These are phyloP conservation scores for Toxotes chatareus DNA, from an alignment of 2,113 vertebrate species.

Conservation along the genomic window DNA sequence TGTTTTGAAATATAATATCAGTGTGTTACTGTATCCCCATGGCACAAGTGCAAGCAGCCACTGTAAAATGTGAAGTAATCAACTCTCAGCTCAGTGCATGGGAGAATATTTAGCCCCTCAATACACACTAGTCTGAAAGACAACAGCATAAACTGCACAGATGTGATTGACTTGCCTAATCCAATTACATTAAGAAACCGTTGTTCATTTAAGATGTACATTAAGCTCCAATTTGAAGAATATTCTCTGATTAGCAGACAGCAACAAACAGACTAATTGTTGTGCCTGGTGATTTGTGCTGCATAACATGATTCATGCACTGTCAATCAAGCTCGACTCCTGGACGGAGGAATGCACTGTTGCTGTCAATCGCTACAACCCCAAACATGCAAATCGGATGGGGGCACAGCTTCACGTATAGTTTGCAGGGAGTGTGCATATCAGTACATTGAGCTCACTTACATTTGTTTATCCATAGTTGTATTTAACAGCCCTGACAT, in stretches of 20 bases:
- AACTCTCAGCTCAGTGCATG: conserved; percentile 44
- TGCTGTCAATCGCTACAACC: conserved; percentile 32
- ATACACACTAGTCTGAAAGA: conserved; percentile 29
- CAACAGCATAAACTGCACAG: conserved; percentile 55
- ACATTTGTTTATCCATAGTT: conserved; percentile 73
- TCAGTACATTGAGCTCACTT: conserved; percentile 56
- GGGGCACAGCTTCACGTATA: conserved; percentile 21
- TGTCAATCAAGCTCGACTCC: conserved; percentile 58
- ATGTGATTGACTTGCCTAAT: conserved; percentile 75
- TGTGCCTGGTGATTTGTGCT: conserved; percentile 68
- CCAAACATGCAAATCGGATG: conserved; percentile 19
- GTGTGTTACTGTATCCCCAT: conserved; percentile 37
- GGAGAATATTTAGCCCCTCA: conserved; percentile 45
- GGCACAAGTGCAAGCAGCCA: conserved; percentile 39
- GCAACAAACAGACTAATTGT: conserved; percentile 73
- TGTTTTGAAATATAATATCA: conserved; percentile 55
- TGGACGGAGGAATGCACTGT: conserved; percentile 27
- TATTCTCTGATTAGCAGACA: conserved; percentile 71
- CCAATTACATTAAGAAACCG: conserved; percentile 76
- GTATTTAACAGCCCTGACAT: conserved; percentile 89
- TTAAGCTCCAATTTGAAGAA: conserved; percentile 76
- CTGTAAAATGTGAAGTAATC: conserved; percentile 57
- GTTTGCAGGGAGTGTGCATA: conserved; percentile 30
- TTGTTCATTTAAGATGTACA: conserved; percentile 76
- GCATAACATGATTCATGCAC: conserved; percentile 55